Conservation (phyloP, 2,888 invertebrate genomes). For the Pristionchus entomophagus region DNA sequence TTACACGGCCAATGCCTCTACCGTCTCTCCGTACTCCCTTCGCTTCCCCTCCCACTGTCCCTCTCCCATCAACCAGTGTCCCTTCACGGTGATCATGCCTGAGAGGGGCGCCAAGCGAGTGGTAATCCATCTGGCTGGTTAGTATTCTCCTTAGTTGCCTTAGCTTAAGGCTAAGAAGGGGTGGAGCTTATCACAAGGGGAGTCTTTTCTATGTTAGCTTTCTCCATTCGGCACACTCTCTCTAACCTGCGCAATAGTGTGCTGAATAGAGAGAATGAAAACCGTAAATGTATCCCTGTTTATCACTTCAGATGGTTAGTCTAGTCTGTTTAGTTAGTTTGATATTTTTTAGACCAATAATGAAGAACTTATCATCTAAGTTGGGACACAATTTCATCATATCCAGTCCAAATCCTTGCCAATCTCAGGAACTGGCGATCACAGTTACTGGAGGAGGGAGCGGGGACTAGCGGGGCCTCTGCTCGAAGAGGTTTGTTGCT, state of each 20-base stretch:
- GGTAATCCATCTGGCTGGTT: background rate
- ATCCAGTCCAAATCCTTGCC: background rate
- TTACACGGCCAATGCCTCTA: background rate
- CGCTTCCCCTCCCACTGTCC: constrained; percentile 15
- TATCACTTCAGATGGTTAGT: background rate
- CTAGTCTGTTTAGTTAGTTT: no score
- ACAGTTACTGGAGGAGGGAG: constrained; percentile 87
- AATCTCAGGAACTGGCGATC: constrained; percentile 87
- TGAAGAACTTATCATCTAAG: background rate
- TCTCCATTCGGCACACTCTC: background rate
- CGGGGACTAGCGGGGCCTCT: background rate
- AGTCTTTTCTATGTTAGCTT: no score
- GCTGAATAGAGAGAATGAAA: background rate
- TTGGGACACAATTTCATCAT: background rate
- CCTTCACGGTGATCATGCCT: background rate
- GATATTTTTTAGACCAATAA: no score
- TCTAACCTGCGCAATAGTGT: background rate
- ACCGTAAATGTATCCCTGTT: background rate
- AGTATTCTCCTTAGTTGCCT: background rate
- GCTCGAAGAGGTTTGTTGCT: background rate
- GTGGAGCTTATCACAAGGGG: no score
- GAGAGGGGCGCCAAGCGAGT: background rate
- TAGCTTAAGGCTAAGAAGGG: background rate
- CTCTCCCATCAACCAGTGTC: background rate
- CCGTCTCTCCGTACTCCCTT: background rate